Conservation (phyloP, 2,888 invertebrate genomes). For the Chloroclystis v-ata region DNA sequence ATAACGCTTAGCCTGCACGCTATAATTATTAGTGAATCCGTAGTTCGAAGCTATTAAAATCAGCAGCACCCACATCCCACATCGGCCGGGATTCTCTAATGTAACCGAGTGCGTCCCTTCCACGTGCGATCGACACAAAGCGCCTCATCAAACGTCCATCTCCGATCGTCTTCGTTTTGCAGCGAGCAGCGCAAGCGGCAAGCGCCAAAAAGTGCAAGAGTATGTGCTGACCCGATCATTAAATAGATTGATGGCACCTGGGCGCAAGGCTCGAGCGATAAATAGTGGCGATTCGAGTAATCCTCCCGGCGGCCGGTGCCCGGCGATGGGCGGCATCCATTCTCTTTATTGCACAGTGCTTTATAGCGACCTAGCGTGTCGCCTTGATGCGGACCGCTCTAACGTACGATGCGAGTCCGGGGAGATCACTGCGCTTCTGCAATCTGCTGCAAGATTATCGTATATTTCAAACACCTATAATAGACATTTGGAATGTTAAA, state of each 20-base stretch:
- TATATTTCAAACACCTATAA: too few species aligned
- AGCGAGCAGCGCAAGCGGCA: slow-evolving; percentile 43
- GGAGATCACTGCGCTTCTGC: slow-evolving; percentile 24
- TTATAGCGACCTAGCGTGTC: slow-evolving; percentile 65
- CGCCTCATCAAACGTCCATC: slow-evolving; percentile 78
- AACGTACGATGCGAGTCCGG: slow-evolving; percentile 45
- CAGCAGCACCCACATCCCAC: neutral
- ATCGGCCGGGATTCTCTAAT: slow-evolving; percentile 11
- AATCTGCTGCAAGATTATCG: slow-evolving; percentile 17
- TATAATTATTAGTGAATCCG: too few species aligned
- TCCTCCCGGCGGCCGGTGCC: slow-evolving; percentile 68
- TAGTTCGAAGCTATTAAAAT: neutral
- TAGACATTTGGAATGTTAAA: too few species aligned
- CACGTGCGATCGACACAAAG: slow-evolving; percentile 68
- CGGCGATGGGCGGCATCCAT: slow-evolving; percentile 76
- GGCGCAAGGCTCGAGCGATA: slow-evolving; percentile 75
- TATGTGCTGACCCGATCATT: slow-evolving; percentile 78
- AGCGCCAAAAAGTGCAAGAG: slow-evolving; percentile 70
- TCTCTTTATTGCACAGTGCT: slow-evolving; percentile 78
- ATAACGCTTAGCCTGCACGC: neutral
- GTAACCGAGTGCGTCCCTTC: slow-evolving; percentile 63
- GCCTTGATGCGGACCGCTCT: slow-evolving; percentile 63
- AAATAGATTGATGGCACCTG: slow-evolving; percentile 79
- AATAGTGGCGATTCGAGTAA: slow-evolving; percentile 78
- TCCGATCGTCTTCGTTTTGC: slow-evolving; percentile 65